phyloP scores from a whole-genome alignment of 2,113 vertebrate species.

The Bos taurus region ARS-UCD2.0 NC_037351.1:57521001-57521500 shows the following conservation, averaged over 20 bases:
- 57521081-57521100: neutral
- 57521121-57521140: neutral
- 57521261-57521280: neutral
- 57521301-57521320: neutral
- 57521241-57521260: neutral
- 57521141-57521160: neutral
- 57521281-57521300: neutral
- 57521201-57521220: neutral
- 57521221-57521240: neutral
- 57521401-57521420: neutral
- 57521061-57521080: neutral
- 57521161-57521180: neutral
- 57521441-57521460: neutral
- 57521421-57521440: neutral
- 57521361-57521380: no score
- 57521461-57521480: neutral
- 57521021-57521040: neutral
- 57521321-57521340: neutral
- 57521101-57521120: neutral
- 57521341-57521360: neutral
- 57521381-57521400: fast-evolving
- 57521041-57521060: neutral
- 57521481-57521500: neutral
- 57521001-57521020: neutral
- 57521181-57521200: no score